A percentile compares a stretch with the other conserved stretches of the same genome.
phyloP scores from a whole-genome alignment of 2,888 invertebrate genomes.

The Cephonodes hylas region DNA sequence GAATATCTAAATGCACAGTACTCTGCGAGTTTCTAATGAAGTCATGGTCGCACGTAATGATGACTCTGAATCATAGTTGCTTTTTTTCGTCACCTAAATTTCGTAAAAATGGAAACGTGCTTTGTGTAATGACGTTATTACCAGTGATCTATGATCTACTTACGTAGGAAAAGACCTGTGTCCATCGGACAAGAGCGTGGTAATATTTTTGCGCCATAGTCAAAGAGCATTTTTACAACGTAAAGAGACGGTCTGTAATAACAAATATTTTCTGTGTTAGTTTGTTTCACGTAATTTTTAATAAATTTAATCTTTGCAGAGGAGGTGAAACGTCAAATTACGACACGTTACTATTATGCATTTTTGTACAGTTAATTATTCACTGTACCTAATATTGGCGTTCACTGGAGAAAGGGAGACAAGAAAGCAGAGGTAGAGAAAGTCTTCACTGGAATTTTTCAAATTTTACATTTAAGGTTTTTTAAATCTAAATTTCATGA shows the following conservation, averaged over 20 bases:
- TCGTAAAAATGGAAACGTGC: neutral
- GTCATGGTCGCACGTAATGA: constrained; percentile 1
- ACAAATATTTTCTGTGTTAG: neutral
- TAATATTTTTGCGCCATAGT: constrained; percentile 56
- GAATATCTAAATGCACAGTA: neutral
- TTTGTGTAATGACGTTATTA: neutral
- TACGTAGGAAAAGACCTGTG: constrained; percentile 67
- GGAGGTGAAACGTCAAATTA: no score
- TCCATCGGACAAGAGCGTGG: constrained; percentile 49
- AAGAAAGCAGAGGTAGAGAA: no score
- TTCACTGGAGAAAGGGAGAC: no score
- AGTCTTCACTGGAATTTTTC: no score
- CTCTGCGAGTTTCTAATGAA: neutral
- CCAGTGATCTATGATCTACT: constrained; percentile 24
- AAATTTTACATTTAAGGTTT: no score
- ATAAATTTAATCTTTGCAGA: no score
- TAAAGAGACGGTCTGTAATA: constrained; percentile 47
- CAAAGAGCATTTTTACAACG: constrained; percentile 57
- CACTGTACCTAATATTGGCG: no score
- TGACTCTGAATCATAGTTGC: neutral
- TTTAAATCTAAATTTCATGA: no score
- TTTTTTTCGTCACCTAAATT: neutral
- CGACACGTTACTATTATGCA: no score
- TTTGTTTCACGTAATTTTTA: no score
- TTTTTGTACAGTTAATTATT: no score